phyloP scores from a whole-genome alignment of 2,797 vertebrate species.

The Oreortyx pictus region DNA sequence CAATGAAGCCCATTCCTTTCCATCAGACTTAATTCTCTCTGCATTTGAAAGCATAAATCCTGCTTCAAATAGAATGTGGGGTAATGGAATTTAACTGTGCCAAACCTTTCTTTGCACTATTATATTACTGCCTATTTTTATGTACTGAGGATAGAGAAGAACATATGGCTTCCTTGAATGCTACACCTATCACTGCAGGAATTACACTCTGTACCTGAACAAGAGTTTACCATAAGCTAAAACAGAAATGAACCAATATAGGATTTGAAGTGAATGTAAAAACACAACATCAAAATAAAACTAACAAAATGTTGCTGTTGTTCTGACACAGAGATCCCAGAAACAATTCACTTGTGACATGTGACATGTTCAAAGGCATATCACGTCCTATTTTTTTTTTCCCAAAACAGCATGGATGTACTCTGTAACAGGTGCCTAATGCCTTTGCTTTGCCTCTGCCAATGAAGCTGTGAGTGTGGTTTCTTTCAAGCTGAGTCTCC shows the following conservation, averaged over 20 bases:
- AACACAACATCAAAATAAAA: neutral
- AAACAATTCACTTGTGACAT: neutral
- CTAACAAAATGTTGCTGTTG: neutral
- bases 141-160: neutral
- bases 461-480: neutral
- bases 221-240: neutral
- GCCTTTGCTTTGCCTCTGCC: neutral
- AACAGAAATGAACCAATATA: accelerated
- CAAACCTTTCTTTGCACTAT: neutral
- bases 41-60: neutral
- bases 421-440: neutral
- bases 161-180: neutral
- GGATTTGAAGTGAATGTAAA: neutral
- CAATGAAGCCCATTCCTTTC: neutral
- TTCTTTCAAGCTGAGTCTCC: neutral
- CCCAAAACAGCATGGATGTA: accelerated
- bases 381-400: neutral
- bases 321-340: accelerated
- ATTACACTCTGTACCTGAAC: neutral
- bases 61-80: neutral
- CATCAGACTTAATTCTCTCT: neutral
- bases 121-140: neutral
- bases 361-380: neutral
- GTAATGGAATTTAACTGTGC: neutral
- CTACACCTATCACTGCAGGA: neutral